phyloP scores from a whole-genome alignment of 2,797 vertebrate species.

The Onychomys leucogaster region DNA sequence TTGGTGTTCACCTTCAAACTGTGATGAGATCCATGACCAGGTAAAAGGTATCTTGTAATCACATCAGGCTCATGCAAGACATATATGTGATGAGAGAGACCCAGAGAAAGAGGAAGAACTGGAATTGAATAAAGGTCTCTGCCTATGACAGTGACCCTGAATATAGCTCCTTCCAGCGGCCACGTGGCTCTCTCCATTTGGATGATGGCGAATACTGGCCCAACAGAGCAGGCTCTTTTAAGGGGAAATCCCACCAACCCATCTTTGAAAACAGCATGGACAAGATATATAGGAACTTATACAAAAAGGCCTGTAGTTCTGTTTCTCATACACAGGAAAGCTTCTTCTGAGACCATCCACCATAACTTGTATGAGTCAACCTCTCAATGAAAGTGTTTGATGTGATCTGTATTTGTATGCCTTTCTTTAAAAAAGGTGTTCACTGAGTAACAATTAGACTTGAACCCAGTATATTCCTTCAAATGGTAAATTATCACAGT shows the following conservation, averaged over 20 bases:
- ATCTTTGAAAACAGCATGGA: conserved; percentile 92
- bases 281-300: conserved; percentile 92
- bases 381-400: conserved; percentile 81
- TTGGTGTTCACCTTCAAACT: conserved; percentile 90
- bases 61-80: conserved; percentile 89
- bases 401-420: conserved; percentile 69
- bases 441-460: conserved; percentile 35
- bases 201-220: conserved; percentile 88
- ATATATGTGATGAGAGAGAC: no score
- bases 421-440: conserved; percentile 63
- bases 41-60: conserved; percentile 95
- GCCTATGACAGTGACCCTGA: no score
- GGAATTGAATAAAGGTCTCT: no score
- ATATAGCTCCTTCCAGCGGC: conserved; percentile 84
- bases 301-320: conserved; percentile 87
- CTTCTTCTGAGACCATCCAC: conserved; percentile 66
- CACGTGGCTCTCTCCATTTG: conserved; percentile 82
- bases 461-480: conserved; percentile 44
- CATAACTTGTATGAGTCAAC: conserved; percentile 61
- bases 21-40: conserved; percentile 94
- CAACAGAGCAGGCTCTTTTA: conserved; percentile 84
- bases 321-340: conserved; percentile 81
- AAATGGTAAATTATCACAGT: not conserved
- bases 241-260: conserved; percentile 89
- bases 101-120: no score